phyloP scores from a whole-genome alignment of 2,888 invertebrate species.

The Melieria omissa region DNA sequence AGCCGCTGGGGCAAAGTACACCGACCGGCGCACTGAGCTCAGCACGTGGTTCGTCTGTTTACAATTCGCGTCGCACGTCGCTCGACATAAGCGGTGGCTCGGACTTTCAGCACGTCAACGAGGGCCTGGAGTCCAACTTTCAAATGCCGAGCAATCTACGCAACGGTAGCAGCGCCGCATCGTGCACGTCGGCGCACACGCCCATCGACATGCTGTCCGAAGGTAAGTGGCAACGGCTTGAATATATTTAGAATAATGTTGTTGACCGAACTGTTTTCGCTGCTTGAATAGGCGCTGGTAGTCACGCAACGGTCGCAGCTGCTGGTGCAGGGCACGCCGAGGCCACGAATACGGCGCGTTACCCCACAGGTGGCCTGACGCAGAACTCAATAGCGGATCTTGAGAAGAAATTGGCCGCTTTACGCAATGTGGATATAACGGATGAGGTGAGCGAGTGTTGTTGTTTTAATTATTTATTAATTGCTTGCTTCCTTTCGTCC shows the following conservation, averaged over 20 bases:
- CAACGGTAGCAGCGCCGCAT: conserved; percentile 35
- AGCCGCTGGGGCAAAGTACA: conserved; percentile 57
- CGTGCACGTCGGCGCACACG: conserved; percentile 47
- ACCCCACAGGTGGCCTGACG: conserved; percentile 49
- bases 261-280: neutral
- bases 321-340: conserved; percentile 18
- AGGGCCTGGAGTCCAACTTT: conserved; percentile 48
- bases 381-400: conserved; percentile 68
- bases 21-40: conserved; percentile 57
- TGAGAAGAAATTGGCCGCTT: conserved; percentile 70
- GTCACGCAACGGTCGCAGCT: conserved; percentile 31
- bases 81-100: conserved; percentile 60
- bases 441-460: conserved; percentile 50
- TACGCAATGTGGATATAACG: conserved; percentile 64
- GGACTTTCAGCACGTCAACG: conserved; percentile 57
- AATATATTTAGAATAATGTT: conserved; percentile 37
- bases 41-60: conserved; percentile 61
- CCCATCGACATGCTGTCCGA: conserved; percentile 44
- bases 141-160: conserved; percentile 34
- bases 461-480: neutral
- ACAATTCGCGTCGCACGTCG: conserved; percentile 64
- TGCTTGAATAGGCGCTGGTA: conserved; percentile 20
- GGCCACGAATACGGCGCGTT: conserved; percentile 27
- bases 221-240: conserved; percentile 50
- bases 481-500: neutral